Percentiles rank a stretch among this genome's conserved stretches.
These are phyloP conservation scores for Clunio marinus DNA, from an alignment of 2,888 invertebrate species.

Conservation along the genomic window DNA sequence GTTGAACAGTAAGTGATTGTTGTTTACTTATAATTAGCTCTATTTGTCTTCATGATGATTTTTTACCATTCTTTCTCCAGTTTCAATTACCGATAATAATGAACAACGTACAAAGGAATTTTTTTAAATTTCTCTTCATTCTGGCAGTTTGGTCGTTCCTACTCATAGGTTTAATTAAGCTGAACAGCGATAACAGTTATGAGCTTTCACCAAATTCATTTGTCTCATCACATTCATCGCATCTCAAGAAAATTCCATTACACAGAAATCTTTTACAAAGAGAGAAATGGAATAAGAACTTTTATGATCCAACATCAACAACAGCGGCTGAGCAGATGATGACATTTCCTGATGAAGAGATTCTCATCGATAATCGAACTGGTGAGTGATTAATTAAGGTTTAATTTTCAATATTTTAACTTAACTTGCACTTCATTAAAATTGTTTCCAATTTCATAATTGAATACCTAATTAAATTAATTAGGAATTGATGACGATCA, in stretches of 20 bases:
- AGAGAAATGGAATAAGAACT: constrained; percentile 45
- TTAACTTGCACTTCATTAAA: not conserved
- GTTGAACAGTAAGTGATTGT: too few species aligned
- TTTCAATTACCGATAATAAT: not conserved
- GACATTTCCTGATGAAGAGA: constrained; percentile 45
- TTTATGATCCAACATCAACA: constrained; percentile 49
- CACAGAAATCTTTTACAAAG: constrained; percentile 50
- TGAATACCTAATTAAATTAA: not conserved
- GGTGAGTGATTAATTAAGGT: constrained; percentile 43
- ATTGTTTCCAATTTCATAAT: not conserved
- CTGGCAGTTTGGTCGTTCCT: constrained; percentile 52
- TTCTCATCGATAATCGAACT: constrained; percentile 51
- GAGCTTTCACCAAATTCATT: constrained; percentile 44
- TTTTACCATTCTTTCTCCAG: not conserved
- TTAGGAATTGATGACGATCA: constrained; percentile 61
- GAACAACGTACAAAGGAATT: constrained; percentile 34
- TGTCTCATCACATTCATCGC: constrained; percentile 48
- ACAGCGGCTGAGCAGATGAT: constrained; percentile 51
- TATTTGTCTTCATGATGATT: too few species aligned
- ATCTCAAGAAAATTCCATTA: constrained; percentile 43
- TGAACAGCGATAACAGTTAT: constrained; percentile 49
- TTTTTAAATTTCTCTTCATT: constrained; percentile 50
- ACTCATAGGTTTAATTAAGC: constrained; percentile 50
- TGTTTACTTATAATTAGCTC: too few species aligned
- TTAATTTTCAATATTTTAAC: not conserved